phyloP scores from a whole-genome alignment of 2,888 invertebrate genomes.

The Chrysodeixis includens region DNA sequence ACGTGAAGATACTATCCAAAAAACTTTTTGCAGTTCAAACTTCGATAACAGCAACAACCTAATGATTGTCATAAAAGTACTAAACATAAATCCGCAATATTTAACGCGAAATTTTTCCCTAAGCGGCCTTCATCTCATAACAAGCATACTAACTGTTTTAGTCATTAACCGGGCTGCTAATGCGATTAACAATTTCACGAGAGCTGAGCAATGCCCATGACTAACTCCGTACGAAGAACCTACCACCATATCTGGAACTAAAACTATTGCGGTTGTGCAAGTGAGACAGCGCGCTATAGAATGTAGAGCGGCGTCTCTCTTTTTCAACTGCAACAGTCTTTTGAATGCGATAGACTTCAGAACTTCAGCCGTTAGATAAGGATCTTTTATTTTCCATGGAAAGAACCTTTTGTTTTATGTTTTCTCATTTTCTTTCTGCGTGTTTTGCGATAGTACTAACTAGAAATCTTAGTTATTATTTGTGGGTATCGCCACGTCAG shows the following conservation, averaged over 20 bases:
- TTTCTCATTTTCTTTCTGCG: slow-evolving; percentile 21
- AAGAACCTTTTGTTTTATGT: slow-evolving; percentile 21
- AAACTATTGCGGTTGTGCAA: too few species aligned
- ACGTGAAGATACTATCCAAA: too few species aligned
- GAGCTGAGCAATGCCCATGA: slow-evolving; percentile 56
- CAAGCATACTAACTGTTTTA: slow-evolving; percentile 60
- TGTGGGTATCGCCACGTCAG: neutral
- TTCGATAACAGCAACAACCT: too few species aligned
- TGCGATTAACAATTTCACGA: slow-evolving; percentile 74
- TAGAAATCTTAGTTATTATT: slow-evolving; percentile 20
- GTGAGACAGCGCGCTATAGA: too few species aligned
- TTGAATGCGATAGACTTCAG: neutral
- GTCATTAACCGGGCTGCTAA: slow-evolving; percentile 73
- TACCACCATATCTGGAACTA: too few species aligned
- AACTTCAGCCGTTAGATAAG: slow-evolving; percentile 52
- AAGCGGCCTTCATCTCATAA: slow-evolving; percentile 34
- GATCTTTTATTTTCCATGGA: slow-evolving; percentile 39
- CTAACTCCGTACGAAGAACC: slow-evolving; percentile 46
- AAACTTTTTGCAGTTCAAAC: too few species aligned
- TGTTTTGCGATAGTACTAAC: slow-evolving; percentile 20
- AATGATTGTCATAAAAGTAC: neutral
- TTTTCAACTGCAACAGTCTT: too few species aligned
- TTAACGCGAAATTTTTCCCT: slow-evolving; percentile 2
- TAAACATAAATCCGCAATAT: neutral
- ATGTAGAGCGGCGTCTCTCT: too few species aligned